These are phyloP conservation scores for Tamias sibiricus DNA, from an alignment of 2,113 vertebrate genomes.

Conservation along the genomic window DNA sequence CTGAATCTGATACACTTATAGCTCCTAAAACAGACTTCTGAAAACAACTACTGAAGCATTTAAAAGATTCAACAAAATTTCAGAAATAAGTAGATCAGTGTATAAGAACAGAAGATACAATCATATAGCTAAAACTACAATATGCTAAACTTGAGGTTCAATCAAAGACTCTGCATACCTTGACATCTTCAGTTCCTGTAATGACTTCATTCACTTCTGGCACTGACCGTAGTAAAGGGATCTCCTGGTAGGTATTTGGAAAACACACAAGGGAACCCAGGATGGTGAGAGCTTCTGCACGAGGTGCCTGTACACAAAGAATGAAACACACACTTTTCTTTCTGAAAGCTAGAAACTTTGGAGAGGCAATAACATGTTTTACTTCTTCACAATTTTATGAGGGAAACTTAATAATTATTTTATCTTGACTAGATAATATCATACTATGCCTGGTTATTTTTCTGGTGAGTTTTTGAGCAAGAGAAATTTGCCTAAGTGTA, in stretches of 20 bases:
- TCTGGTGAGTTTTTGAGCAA: conserved; percentile 2
- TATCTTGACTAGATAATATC: background rate
- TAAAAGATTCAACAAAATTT: conserved; percentile 10
- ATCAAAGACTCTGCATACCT: conserved; percentile 86
- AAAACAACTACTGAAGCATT: conserved; percentile 46
- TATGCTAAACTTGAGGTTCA: background rate
- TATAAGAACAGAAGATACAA: conserved; percentile 8
- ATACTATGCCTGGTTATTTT: conserved; percentile 1
- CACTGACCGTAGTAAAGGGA: conserved; percentile 88
- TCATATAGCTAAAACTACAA: background rate
- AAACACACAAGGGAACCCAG: conserved; percentile 98
- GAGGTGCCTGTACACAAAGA: conserved; percentile 90
- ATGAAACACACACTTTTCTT: background rate
- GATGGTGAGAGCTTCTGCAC: conserved; percentile 95
- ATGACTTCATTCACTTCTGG: conserved; percentile 86
- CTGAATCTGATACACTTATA: background rate
- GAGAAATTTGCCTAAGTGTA: background rate
- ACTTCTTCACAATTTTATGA: conserved; percentile 3
- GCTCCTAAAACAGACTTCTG: background rate
- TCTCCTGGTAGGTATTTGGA: conserved; percentile 94
- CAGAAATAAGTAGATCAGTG: background rate
- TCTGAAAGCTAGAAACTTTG: background rate
- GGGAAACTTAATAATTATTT: background rate
- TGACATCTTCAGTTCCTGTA: conserved; percentile 90
- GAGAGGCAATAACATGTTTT: background rate